phyloP scores from a whole-genome alignment of 2,888 invertebrate species.

The Apodemia mormo region DNA sequence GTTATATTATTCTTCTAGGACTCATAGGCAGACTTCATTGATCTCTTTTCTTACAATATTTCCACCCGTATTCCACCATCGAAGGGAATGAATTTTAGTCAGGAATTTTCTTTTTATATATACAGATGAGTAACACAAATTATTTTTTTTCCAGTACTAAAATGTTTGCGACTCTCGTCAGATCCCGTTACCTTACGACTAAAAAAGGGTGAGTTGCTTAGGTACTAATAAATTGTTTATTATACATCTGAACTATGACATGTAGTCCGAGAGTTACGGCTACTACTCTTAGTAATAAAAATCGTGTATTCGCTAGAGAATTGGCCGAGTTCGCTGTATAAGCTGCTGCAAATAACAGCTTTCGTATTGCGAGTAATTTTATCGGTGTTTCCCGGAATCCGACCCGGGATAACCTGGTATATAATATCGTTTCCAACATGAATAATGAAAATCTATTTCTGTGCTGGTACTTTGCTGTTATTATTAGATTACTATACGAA shows the following conservation, averaged over 20 bases:
- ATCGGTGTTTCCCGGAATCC: slow-evolving; percentile 64
- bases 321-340: slow-evolving; percentile 58
- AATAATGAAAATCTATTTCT: slow-evolving; percentile 22
- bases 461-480: slow-evolving; percentile 1
- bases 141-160: slow-evolving; percentile 88
- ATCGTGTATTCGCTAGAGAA: slow-evolving; percentile 61
- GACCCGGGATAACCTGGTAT: slow-evolving; percentile 37
- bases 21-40: too few relatives aligned
- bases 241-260: slow-evolving; percentile 46
- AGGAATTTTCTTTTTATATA: too few relatives aligned
- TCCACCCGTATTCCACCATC: too few relatives aligned
- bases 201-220: slow-evolving; percentile 89
- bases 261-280: slow-evolving; percentile 34
- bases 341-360: slow-evolving; percentile 61
- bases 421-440: slow-evolving; percentile 24
- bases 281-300: slow-evolving; percentile 50
- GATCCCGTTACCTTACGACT: slow-evolving; percentile 95
- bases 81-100: too few relatives aligned
- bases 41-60: too few relatives aligned
- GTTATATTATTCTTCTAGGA: too few relatives aligned
- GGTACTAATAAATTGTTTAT: slow-evolving; percentile 28
- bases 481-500: neutral
- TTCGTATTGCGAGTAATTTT: slow-evolving; percentile 54
- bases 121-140: slow-evolving; percentile 25
- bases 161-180: slow-evolving; percentile 95